Conservation (phyloP, 2,113 vertebrate genomes). For the Phalacrocorax pelagicus region DNA sequence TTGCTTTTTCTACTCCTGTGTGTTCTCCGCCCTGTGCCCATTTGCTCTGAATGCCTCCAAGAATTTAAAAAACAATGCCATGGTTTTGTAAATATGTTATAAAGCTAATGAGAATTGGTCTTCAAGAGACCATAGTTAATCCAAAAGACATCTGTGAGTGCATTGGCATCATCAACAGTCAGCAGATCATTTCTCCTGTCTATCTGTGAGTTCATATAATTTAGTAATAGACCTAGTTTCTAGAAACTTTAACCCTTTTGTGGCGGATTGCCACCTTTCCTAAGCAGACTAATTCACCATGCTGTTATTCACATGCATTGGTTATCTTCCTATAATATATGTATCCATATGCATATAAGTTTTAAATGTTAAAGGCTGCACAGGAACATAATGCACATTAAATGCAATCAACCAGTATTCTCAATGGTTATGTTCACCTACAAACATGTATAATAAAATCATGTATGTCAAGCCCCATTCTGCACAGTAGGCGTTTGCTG, state of each 20-base stretch:
- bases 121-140: neutral
- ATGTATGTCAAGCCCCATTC: neutral
- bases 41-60: neutral
- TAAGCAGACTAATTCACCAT: neutral
- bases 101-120: neutral
- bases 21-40: neutral
- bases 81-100: neutral
- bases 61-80: neutral
- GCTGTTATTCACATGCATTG: neutral
- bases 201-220: neutral
- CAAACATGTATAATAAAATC: neutral
- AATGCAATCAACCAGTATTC: neutral
- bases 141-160: neutral
- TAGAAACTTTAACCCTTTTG: neutral
- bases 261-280: neutral
- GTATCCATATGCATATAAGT: neutral
- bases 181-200: neutral
- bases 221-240: neutral
- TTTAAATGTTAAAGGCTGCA: neutral
- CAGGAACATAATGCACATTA: neutral
- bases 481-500: neutral
- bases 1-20: neutral
- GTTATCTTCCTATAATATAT: neutral
- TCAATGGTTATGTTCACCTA: neutral
- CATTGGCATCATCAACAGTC: neutral